Evolutionary conservation across 1,140 invertebrate genomes (phyloP), one percentile per base, ranked within the genome.

Genomic region (Leguminivora glycinivorella): DNA sequence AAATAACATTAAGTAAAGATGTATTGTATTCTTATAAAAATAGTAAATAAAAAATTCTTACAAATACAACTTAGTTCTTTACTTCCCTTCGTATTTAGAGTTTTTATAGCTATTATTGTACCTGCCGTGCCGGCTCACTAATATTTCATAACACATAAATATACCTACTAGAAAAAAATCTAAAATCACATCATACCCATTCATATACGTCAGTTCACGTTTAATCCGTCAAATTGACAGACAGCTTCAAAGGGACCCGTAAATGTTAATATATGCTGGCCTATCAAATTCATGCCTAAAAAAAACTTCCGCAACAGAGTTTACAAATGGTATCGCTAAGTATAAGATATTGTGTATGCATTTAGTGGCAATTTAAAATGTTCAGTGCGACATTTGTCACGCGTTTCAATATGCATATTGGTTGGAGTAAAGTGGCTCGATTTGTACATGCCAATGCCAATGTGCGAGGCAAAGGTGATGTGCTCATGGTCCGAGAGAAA

Each of bases 351-450:
- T 52, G 47, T 52, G 19, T 52, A 52, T 17, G 47, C 14, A 52
- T 52, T 52, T 52, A 52, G 47, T 52, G 47, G 19, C 47, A 22
- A 52, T 52, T 52, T 52, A 52, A 52, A 52, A 52, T 52, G 47
- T 52, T 52, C 19, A 52, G 47, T 52, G 47, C 47, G 47, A 52
- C 47, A 22, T 52, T 52, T 52, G 22, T 52, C 47, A 52, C 47
- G n/a, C 58, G 58, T 29, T 63, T 17, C 58, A 63, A 63, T 63
- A 63, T 52, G 25, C 58, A 29, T 29, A 63, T 63, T 63, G 58
- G 14, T 63, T 63, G n/a, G 58, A 26, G 25, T 31, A 29, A 63
- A 63, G 58, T 63, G 58, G 25, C 25, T 17, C 58, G 58, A 63
- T 63, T 63, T 63, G 24, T 63, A n/a, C 10, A 63, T 6, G 25